Base-by-base conservation (phyloP, 1,140 invertebrate genomes). In the Acarapis woodi region DNA sequence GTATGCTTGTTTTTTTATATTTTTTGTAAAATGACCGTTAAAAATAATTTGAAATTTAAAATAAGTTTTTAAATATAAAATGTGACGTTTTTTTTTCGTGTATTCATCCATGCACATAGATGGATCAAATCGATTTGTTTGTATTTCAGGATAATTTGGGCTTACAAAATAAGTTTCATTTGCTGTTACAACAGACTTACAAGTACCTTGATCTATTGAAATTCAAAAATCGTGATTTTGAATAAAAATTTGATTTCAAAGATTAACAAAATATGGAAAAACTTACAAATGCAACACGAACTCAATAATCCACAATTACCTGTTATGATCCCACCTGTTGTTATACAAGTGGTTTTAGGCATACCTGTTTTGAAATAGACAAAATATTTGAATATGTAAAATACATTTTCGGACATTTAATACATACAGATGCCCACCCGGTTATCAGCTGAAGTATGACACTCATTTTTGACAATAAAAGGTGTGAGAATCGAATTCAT, bases 141-240 rank as follows among this genome's bases (percentile, higher is more conserved):
- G 39, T 20, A 44, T n/a, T 4, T 19, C 23, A 10, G 43, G 43
- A 31, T 42, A 44, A 12, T 31, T 20, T 19, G 43, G 43, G 12
- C 41, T 43, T 16, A 44, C 43, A 18, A 44, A 44, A 25, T 44
- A 44, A 14, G 42, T 43, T 32, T 44, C 43, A 38, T 44, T 44
- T 16, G 40, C 37, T 23, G 32, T 39, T 4, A 44, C 28, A 10
- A 43, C 37, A n/a, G 43, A 29, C 14, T 37, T 14, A 39, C 43
- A 44, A 2, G 41, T 39, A 30, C 43, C 43, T 33, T 44, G 43
- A 39, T 44, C 42, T 42, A n/a, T 4, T 14, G 16, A n/a, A 24
- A 15, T 10, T 2, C 12, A 29, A 2, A 23, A 26, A 28, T 26
- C 0, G n/a, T n/a, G n/a, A n/a, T n/a, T n/a, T n/a, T n/a, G n/a